Percentiles rank a stretch among this genome's conserved stretches.
Conservation (phyloP, 2,888 invertebrate species). For the Agrilus biguttatus region DNA sequence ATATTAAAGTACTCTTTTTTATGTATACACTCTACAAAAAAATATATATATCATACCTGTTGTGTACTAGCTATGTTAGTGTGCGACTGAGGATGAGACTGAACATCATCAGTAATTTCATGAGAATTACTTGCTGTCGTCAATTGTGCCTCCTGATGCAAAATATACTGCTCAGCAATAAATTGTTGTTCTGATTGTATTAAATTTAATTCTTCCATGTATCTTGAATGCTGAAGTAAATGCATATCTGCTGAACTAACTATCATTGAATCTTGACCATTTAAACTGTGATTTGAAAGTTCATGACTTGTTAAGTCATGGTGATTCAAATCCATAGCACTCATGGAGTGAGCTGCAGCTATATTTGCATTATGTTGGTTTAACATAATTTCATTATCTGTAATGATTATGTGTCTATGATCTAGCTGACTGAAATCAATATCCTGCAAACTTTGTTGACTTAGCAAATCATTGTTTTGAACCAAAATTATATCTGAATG, state of each 20-base stretch:
- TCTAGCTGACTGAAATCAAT: slow-evolving; percentile 22
- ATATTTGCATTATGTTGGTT: slow-evolving; percentile 20
- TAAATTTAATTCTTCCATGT: slow-evolving; percentile 18
- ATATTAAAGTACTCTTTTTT: no score
- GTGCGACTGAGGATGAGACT: no score
- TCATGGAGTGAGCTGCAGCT: slow-evolving; percentile 18
- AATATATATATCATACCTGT: no score
- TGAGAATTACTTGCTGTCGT: no score
- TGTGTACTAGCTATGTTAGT: no score
- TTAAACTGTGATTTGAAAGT: slow-evolving; percentile 23
- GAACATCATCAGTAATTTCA: no score
- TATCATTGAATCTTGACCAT: slow-evolving; percentile 17
- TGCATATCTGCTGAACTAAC: slow-evolving; percentile 12
- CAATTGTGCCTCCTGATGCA: slow-evolving; percentile 11
- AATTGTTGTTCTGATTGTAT: slow-evolving; percentile 21
- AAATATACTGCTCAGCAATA: slow-evolving; percentile 17
- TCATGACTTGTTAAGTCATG: slow-evolving; percentile 24
- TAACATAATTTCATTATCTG: slow-evolving; percentile 24
- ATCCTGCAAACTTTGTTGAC: slow-evolving; percentile 19
- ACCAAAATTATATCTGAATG: slow-evolving; percentile 22
- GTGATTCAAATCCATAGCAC: slow-evolving; percentile 23
- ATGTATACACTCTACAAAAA: no score
- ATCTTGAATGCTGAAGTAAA: slow-evolving; percentile 14
- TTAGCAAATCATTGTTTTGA: slow-evolving; percentile 19
- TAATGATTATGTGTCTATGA: slow-evolving; percentile 21